A percentile compares a stretch with the other conserved stretches of the same genome.
Conservation (phyloP, 2,888 invertebrate genomes). For the Patella ulyssiponensis region DNA sequence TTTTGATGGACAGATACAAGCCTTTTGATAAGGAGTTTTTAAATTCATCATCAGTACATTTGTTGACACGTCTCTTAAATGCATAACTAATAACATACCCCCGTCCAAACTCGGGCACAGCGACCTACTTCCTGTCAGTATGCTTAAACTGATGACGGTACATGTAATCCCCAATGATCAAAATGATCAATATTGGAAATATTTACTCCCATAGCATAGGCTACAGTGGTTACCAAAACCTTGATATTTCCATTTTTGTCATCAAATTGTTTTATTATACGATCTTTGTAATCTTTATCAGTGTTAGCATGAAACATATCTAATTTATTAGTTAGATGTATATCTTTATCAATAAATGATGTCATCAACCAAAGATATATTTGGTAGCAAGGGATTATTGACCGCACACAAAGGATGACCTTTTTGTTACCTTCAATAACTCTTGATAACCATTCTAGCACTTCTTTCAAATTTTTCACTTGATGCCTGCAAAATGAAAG, state of each 20-base stretch:
- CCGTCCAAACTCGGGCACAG: conserved; percentile 23
- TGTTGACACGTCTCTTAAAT: conserved; percentile 15
- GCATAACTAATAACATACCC: conserved; percentile 25
- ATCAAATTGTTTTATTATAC: conserved; percentile 27
- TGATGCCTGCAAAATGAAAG: no score
- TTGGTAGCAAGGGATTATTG: conserved; percentile 27
- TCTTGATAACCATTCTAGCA: no score
- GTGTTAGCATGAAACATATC: conserved; percentile 38
- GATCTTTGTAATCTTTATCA: conserved; percentile 22
- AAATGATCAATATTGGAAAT: conserved; percentile 34
- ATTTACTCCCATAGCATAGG: conserved; percentile 41
- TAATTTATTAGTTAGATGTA: neutral
- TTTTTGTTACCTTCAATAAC: no score
- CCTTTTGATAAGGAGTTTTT: neutral
- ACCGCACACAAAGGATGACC: conserved; percentile 15
- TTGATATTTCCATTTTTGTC: conserved; percentile 16
- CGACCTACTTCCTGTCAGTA: conserved; percentile 39
- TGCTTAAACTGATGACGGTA: conserved; percentile 16
- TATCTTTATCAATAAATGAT: conserved; percentile 12
- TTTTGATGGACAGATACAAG: conserved; percentile 15
- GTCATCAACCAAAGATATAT: conserved; percentile 28
- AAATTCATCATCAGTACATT: neutral
- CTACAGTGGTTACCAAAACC: conserved; percentile 33
- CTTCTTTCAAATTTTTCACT: no score
- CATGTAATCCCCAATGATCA: conserved; percentile 35